Conservation (phyloP, 2,888 invertebrate genomes). For the Priocnemis perturbator region DNA sequence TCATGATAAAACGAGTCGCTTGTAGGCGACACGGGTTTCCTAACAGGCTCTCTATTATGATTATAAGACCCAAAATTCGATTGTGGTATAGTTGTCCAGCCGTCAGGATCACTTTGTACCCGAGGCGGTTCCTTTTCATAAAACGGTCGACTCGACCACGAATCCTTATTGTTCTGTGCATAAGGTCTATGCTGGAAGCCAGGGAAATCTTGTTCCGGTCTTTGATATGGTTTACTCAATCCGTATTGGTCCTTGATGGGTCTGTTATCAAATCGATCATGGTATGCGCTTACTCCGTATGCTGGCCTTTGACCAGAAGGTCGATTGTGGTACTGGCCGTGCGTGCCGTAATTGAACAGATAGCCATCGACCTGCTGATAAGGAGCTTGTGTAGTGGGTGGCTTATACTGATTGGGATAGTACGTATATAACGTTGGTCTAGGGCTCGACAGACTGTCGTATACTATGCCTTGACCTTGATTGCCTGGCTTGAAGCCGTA, state of each 20-base stretch:
- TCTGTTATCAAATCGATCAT: slow-evolving; percentile 8
- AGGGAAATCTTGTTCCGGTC: background rate
- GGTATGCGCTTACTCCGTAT: slow-evolving; percentile 14
- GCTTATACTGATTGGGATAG: slow-evolving; percentile 45
- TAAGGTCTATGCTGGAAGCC: background rate
- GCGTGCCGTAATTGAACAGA: slow-evolving; percentile 15
- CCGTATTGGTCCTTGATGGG: slow-evolving; percentile 9
- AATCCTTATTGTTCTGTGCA: slow-evolving; percentile 14
- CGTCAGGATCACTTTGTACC: slow-evolving; percentile 12
- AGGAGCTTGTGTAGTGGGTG: slow-evolving; percentile 30
- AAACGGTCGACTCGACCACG: slow-evolving; percentile 10
- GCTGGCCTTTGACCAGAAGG: too few species aligned
- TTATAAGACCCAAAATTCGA: background rate
- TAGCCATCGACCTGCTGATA: slow-evolving; percentile 21
- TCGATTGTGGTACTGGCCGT: slow-evolving; percentile 10
- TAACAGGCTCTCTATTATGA: too few species aligned
- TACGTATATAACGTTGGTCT: slow-evolving; percentile 56
- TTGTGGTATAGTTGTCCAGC: slow-evolving; percentile 21
- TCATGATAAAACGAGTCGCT: too few species aligned
- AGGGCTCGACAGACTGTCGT: slow-evolving; percentile 51
- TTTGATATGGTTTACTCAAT: background rate
- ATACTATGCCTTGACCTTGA: slow-evolving; percentile 47
- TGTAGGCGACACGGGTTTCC: too few species aligned
- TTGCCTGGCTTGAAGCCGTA: slow-evolving; percentile 56
- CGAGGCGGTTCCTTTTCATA: slow-evolving; percentile 20